Conservation (phyloP, 2,888 invertebrate species). For the Belgica antarctica region DNA sequence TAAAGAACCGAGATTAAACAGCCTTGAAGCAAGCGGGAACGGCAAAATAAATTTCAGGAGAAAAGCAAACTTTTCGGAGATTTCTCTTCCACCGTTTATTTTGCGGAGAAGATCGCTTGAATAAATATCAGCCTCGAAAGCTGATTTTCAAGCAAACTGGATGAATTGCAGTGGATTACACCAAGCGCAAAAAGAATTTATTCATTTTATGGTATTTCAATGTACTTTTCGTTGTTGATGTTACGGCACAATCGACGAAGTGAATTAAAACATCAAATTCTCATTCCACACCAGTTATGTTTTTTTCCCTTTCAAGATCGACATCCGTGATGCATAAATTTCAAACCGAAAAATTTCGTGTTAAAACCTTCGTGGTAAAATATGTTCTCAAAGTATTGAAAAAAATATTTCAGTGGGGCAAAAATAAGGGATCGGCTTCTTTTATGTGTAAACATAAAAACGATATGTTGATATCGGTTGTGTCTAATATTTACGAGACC, state of each 20-base stretch:
- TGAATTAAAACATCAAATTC: conserved; percentile 35
- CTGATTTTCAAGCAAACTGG: not conserved
- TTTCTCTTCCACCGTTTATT: conserved; percentile 12
- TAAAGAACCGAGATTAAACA: conserved; percentile 13
- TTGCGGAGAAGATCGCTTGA: conserved; percentile 25
- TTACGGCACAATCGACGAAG: not conserved
- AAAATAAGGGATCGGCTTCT: conserved; percentile 20
- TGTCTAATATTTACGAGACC: conserved; percentile 29
- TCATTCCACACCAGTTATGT: not conserved
- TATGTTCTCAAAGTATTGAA: not conserved
- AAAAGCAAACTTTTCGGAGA: conserved; percentile 8
- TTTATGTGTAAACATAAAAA: conserved; percentile 37
- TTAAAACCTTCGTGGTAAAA: not conserved
- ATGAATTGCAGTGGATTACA: not conserved
- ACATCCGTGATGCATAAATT: conserved; percentile 10
- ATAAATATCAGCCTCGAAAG: conserved; percentile 32
- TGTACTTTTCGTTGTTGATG: not conserved
- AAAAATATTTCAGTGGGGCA: not conserved
- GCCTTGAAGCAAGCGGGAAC: not conserved
- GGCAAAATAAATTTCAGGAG: not conserved
- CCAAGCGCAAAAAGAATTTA: not conserved
- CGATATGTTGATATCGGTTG: conserved; percentile 37
- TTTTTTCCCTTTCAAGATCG: not conserved
- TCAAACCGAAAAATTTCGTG: too few relatives aligned
- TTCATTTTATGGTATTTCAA: not conserved